Evolutionary conservation across 2,797 vertebrate genomes (phyloP), one percentile per base, ranked within the genome.

Genomic region (Poeciliopsis presidionis): DNA sequence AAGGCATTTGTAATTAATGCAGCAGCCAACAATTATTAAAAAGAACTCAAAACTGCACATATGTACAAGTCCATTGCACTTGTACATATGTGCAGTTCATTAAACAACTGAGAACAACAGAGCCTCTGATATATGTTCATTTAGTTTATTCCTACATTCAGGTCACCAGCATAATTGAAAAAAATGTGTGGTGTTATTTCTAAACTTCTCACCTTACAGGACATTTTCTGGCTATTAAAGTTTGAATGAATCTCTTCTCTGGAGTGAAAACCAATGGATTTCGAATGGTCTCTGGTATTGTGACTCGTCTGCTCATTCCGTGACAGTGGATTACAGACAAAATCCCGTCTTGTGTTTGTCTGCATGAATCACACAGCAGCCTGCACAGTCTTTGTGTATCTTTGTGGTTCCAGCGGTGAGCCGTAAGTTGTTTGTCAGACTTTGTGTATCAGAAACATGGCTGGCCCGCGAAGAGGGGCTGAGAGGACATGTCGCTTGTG

Each of bases 161-260:
- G 43, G 43, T 59, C 20, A 43, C 51, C 61, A 47, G 77, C 28
- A 59, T 45, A 67, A 55, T 43, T 53, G 30, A 71, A 53, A 20
- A 51, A 18, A 82, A 88, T 76, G 33, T 53, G 69, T 78, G 78
- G 46, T 33, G 51, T 55, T 86, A 84, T 43, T 87, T 28, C 16
- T 30, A 39, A 49, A 55, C 36, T 53, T 81, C 65, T 59, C 79
- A 82, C 70, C 79, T 81, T 76, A 73, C 71, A 75, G 73, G 77
- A 79, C 72, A 65, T 89, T 79, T 89, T 86, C 79, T 78, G 79
- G 71, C 75, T 33, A 22, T 78, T 85, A 70, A 90, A 75, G 73
- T 39, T 51, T 51, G 63, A 36, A 76, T 65, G 53, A 51, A 61
- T 25, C 16, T 51, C 55, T 80, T 81, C 30, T 73, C 39, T 49